phyloP scores from a whole-genome alignment of 2,888 invertebrate genomes.

The Nasonia oneida region DNA sequence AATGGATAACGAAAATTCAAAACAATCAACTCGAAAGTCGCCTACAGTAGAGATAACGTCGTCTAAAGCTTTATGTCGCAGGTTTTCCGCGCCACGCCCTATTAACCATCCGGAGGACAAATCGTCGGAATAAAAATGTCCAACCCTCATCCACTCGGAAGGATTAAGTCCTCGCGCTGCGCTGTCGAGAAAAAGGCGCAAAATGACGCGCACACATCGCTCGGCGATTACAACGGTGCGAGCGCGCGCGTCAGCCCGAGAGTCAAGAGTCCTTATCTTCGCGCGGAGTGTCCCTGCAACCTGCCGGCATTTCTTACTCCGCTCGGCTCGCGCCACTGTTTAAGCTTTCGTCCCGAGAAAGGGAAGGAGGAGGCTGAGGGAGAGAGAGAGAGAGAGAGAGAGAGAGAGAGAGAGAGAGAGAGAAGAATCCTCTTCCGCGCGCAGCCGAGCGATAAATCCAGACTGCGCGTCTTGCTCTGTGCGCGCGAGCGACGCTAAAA shows the following conservation, averaged over 20 bases:
- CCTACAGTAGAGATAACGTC: too few relatives aligned
- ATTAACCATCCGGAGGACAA: not conserved
- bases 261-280: slow-evolving; percentile 52
- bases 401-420: not conserved
- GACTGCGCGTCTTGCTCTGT: not conserved
- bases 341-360: slow-evolving; percentile 3
- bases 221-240: slow-evolving; percentile 37
- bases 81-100: too few relatives aligned
- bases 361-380: not conserved
- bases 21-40: too few relatives aligned
- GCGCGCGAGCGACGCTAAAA: not conserved
- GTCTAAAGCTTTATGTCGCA: too few relatives aligned
- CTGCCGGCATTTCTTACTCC: slow-evolving; percentile 46
- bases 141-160: not conserved
- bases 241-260: not conserved
- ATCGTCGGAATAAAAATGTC: slow-evolving; percentile 7
- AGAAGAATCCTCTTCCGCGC: not conserved
- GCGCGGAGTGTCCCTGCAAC: not conserved
- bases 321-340: slow-evolving; percentile 15
- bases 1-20: too few relatives aligned
- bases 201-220: slow-evolving; percentile 25
- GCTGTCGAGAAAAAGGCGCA: slow-evolving; percentile 15
- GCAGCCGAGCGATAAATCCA: slow-evolving; percentile 46
- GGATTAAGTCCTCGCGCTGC: not conserved
- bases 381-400: not conserved